Conservation (phyloP, 2,888 invertebrate species). For the Nemotelus pantherinus region DNA sequence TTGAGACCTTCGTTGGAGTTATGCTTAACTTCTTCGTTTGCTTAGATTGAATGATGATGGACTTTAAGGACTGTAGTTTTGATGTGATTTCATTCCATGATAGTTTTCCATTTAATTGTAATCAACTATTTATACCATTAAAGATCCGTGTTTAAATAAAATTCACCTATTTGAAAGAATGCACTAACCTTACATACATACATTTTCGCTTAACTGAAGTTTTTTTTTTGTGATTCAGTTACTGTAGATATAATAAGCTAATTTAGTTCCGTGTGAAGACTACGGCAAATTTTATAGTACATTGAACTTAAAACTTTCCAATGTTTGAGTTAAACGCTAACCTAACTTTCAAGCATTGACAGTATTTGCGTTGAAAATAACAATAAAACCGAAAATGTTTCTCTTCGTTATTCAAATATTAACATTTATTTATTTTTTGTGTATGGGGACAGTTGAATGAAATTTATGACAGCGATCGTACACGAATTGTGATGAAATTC, state of each 20-base stretch:
- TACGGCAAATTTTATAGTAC: conserved; percentile 24
- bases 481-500: background rate
- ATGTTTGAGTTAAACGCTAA: conserved; percentile 23
- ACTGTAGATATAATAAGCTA: conserved; percentile 25
- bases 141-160: conserved; percentile 44
- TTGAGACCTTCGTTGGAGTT: too few relatives aligned
- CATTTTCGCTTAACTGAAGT: conserved; percentile 30
- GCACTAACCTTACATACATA: conserved; percentile 63
- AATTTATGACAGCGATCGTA: conserved; percentile 6
- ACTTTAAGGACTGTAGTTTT: too few relatives aligned
- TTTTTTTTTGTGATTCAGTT: conserved; percentile 33
- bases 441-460: background rate
- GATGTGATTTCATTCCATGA: too few relatives aligned
- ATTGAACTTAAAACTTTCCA: background rate
- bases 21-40: too few relatives aligned
- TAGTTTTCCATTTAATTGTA: too few relatives aligned
- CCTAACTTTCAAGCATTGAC: conserved; percentile 13
- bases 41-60: too few relatives aligned
- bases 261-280: conserved; percentile 32
- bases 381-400: conserved; percentile 13
- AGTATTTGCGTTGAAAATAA: background rate
- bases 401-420: conserved; percentile 1
- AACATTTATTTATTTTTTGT: background rate
- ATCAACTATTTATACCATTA: background rate
- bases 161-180: conserved; percentile 55